A percentile compares a stretch with the other conserved stretches of the same genome.
These are phyloP conservation scores for Penaeus vannamei DNA, from an alignment of 1,140 invertebrate genomes.

Conservation along the genomic window DNA sequence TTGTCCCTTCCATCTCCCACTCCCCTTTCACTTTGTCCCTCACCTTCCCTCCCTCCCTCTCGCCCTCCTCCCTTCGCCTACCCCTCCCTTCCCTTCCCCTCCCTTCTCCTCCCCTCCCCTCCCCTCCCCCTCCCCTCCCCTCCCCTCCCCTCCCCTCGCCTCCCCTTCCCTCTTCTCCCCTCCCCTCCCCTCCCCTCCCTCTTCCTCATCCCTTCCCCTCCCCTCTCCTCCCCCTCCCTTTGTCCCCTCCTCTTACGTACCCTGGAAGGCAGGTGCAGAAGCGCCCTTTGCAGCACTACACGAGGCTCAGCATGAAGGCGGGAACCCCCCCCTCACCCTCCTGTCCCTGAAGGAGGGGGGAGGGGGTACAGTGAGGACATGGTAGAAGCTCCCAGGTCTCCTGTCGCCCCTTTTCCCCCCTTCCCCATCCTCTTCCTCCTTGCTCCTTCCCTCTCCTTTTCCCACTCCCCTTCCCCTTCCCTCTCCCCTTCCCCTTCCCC, in stretches of 20 bases:
- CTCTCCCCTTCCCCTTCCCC: not conserved
- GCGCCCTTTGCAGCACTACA: not conserved
- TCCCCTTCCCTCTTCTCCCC: not conserved
- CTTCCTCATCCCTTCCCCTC: too few species aligned
- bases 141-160: not conserved
- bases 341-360: not conserved
- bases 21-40: not conserved
- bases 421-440: not conserved
- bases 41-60: not conserved
- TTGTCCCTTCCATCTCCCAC: not conserved
- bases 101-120: not conserved
- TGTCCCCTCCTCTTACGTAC: too few species aligned
- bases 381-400: not conserved
- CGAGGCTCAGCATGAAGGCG: not conserved
- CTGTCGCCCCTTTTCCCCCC: not conserved
- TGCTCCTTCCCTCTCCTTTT: slow-evolving; percentile 10
- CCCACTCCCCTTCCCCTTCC: too few species aligned
- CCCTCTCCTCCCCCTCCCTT: too few species aligned
- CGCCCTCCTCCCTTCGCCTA: not conserved
- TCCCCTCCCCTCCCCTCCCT: not conserved
- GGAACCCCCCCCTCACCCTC: too few species aligned
- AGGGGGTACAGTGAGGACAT: not conserved
- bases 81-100: not conserved
- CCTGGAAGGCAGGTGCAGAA: too few species aligned
- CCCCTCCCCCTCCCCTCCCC: not conserved